Evolutionary conservation across 1,140 invertebrate genomes (phyloP), one percentile per base, ranked within the genome.

Genomic region (Sweltsa coloradensis): DNA sequence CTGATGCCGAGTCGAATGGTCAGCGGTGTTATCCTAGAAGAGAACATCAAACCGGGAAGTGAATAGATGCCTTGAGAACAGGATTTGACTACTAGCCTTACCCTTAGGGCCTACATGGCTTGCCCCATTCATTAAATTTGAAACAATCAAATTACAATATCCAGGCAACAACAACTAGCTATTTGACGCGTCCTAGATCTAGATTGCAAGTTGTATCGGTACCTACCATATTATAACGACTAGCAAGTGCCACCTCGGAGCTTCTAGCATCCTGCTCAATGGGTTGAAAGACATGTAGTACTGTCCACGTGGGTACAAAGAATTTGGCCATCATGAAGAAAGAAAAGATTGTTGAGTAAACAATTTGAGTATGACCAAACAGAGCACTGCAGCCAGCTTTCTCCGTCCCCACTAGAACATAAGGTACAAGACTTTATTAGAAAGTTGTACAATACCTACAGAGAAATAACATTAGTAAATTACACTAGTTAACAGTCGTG

Each of bases 231-330:
- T 57, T 60, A 34, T 61, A 61, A 39, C 61, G 56, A 2, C 58
- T 60, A 18, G 62, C 59, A 7, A 64, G 50, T 40, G 60, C 57
- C 18, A 62, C 62, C 55, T 64, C 60, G 4, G 59, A 62, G n/a
- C 55, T 56, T 45, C 57, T 49, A 34, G 57, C 59, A 45, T 60
- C 60, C 4, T 59, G 57, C 50, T 58, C 51, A 25, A 42, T 54
- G 19, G 72, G 70, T 51, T 70, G 67, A 57, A 73, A 70, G 29
- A 73, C 64, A 51, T 63, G 65, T 43, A 74, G 56, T 57, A 73
- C 61, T 44, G 65, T 65, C 70, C 71, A 73, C 43, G 67, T 70
- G 37, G 72, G 72, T 37, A 71, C 49, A 19, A 71, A 60, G 47
- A 67, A 67, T 59, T 73, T 72, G 6, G 68, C 46, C 24, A 72